phyloP scores from a whole-genome alignment of 2,888 invertebrate genomes.

The Noctua janthe region DNA sequence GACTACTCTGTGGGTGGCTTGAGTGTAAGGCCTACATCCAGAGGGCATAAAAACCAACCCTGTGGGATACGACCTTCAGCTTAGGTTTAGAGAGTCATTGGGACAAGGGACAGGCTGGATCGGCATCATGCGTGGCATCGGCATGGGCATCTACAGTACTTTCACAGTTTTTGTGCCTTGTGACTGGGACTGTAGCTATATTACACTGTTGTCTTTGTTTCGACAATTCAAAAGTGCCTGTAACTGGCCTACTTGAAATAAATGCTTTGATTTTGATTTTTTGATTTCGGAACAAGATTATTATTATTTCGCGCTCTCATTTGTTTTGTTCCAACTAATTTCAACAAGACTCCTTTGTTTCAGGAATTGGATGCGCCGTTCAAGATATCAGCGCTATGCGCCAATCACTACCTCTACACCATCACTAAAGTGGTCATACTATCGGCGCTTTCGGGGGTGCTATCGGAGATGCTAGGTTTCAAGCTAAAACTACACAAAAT shows the following conservation, averaged over 20 bases:
- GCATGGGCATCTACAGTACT: too few relatives aligned
- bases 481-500: conserved; percentile 99
- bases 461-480: conserved; percentile 99
- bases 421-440: conserved; percentile 98
- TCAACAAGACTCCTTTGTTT: conserved; percentile 64
- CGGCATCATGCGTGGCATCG: too few relatives aligned
- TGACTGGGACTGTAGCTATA: too few relatives aligned
- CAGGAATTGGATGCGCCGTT: conserved; percentile 99
- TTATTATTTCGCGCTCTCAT: background rate
- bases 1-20: background rate
- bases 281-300: background rate
- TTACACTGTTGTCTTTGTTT: too few relatives aligned
- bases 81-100: background rate
- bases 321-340: background rate
- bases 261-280: too few relatives aligned
- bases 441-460: conserved; percentile 98
- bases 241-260: too few relatives aligned
- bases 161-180: too few relatives aligned
- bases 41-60: background rate
- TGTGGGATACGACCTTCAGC: background rate
- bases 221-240: too few relatives aligned
- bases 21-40: background rate
- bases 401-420: conserved; percentile 98
- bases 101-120: background rate
- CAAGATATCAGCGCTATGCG: conserved; percentile 98